Base-by-base conservation (phyloP, 2,888 invertebrate species). In the Panzeria rudis region DNA sequence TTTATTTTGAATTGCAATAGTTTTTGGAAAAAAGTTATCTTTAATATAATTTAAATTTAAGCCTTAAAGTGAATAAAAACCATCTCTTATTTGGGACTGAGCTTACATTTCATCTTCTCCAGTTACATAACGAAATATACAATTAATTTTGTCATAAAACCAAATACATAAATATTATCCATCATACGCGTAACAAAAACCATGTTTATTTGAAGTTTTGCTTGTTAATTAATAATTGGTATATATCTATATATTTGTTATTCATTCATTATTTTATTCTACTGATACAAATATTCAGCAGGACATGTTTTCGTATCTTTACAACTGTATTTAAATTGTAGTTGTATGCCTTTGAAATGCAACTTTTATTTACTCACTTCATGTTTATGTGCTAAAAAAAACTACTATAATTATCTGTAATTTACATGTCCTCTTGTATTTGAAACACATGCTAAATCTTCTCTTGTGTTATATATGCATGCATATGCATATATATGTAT, bases 401-500 rank as follows among this genome's bases (percentile, higher is more conserved):
- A 5, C 29, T 13, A 41, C 72, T 72, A 32, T 17, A 59, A 72
- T 72, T 72, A 72, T 44, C 29, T 20, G 17, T 47, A 72, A 47
- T 47, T 72, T 44, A 3, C 41, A 44, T 56, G 56, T 17, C 71
- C 20, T 50, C 35, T 6, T 52, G 52, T 35, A 35, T 68, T 56
- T 56, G 2, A 56, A 71, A 29, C 44, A 59, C 71, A 71, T 56
- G 56, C 56, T 17, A 71, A 20, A 29, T 54, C 17, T 41, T 50
- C n/a, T 69, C 25, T 38, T 38, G 6, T 56, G 29, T 56, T 11
- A 20, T 1, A 25, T 20, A 17, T 11, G 0, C 23, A 29, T 29
- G 5, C 29, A 29, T 4, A 4, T 29, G 29, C 5, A 4, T 29
- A 29, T 29, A 29, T 29, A 11, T 23, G n/a, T n/a, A n/a, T n/a